These are phyloP conservation scores for Chrysochloris asiatica DNA, from an alignment of 2,113 vertebrate species.

Conservation along the genomic window DNA sequence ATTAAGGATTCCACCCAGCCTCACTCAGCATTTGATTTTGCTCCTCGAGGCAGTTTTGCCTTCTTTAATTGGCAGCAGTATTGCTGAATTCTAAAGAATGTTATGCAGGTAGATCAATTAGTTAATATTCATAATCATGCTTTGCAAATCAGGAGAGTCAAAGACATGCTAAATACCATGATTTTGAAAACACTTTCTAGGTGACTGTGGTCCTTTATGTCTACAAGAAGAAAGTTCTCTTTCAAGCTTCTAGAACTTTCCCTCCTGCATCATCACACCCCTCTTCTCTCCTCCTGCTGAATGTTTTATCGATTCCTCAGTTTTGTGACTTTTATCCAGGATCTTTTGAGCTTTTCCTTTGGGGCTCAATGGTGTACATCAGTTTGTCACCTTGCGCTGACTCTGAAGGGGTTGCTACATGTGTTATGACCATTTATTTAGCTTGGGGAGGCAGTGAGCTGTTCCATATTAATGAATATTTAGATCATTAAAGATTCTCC, in stretches of 20 bases:
- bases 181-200: slow-evolving; percentile 31
- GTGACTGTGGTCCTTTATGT: neutral
- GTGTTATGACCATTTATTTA: slow-evolving; percentile 7
- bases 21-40: neutral
- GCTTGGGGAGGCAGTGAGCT: slow-evolving; percentile 13
- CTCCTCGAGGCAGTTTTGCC: neutral
- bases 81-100: slow-evolving; percentile 29
- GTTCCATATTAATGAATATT: slow-evolving; percentile 44
- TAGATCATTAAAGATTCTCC: slow-evolving; percentile 60
- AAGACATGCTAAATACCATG: neutral
- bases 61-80: neutral
- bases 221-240: slow-evolving; percentile 48
- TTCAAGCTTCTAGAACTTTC: neutral
- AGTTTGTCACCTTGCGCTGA: neutral
- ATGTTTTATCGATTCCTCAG: neutral
- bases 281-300: neutral
- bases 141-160: slow-evolving; percentile 31
- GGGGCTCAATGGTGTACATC: neutral
- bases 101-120: neutral
- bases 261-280: neutral
- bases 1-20: neutral
- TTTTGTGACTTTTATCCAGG: slow-evolving; percentile 8
- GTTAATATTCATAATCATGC: slow-evolving; percentile 57
- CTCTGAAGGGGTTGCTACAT: neutral
- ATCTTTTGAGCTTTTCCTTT: slow-evolving; percentile 38